phyloP scores from a whole-genome alignment of 30 jellyfish, hydroid and myxozoan genomes.

The Mastigias papua region DNA sequence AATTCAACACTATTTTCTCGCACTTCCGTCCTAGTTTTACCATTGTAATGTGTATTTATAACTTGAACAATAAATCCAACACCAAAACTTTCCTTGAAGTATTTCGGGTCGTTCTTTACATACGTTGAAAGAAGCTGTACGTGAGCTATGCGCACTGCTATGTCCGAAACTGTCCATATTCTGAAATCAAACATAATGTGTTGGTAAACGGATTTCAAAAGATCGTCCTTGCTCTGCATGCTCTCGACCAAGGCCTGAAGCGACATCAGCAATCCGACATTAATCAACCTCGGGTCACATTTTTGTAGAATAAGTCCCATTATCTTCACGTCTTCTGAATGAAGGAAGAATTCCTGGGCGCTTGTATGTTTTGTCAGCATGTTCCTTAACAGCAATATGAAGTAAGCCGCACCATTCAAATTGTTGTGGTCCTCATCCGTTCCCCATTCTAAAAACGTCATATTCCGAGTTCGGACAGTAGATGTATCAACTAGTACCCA shows the following conservation, averaged over 20 bases:
- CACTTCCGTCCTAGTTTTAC: constrained; percentile 7
- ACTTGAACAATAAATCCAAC: constrained; percentile 65
- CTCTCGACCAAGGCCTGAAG: constrained; percentile 82
- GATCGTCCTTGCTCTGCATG: constrained; percentile 59
- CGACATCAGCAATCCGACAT: constrained; percentile 82
- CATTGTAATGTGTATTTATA: constrained; percentile 58
- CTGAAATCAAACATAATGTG: constrained; percentile 83
- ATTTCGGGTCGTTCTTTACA: constrained; percentile 78
- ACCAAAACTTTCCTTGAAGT: constrained; percentile 75
- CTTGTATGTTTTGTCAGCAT: constrained; percentile 57
- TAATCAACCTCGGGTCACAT: constrained; percentile 87
- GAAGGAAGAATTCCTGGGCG: constrained; percentile 71
- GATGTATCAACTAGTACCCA: constrained; percentile 84
- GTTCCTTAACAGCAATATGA: constrained; percentile 80
- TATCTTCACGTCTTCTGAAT: constrained; percentile 79
- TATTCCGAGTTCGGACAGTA: constrained; percentile 59
- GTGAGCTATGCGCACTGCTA: constrained; percentile 92
- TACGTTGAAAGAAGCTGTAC: constrained; percentile 82
- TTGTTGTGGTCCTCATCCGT: constrained; percentile 60
- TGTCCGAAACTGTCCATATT: constrained; percentile 88
- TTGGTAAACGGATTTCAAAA: constrained; percentile 65
- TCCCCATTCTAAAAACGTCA: constrained; percentile 80
- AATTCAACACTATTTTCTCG: constrained; percentile 50
- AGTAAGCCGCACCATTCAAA: constrained; percentile 88
- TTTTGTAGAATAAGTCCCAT: constrained; percentile 80